These are phyloP conservation scores for Pelmatolapia mariae DNA, from an alignment of 2,113 vertebrate genomes.

Conservation along the genomic window DNA sequence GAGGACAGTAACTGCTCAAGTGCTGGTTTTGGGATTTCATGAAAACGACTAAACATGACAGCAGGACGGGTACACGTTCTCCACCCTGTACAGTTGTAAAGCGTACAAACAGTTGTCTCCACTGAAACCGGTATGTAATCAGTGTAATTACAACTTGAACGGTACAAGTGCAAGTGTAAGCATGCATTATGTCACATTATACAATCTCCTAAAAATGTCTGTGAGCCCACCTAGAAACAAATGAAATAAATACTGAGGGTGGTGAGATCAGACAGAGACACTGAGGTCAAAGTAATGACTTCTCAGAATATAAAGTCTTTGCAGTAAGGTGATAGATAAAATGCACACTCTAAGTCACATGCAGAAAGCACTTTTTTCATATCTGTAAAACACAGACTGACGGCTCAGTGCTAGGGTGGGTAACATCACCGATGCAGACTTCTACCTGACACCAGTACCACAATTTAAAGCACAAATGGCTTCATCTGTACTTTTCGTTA, in stretches of 20 bases:
- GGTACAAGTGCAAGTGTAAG: background rate
- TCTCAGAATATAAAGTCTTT: background rate
- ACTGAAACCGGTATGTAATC: background rate
- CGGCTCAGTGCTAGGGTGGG: background rate
- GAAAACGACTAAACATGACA: background rate
- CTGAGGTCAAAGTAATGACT: background rate
- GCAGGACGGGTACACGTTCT: background rate
- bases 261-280: background rate
- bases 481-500: background rate
- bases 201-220: background rate
- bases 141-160: background rate
- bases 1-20: background rate
- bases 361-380: background rate
- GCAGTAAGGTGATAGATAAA: background rate
- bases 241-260: background rate
- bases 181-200: background rate
- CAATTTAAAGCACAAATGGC: background rate
- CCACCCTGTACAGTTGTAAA: background rate
- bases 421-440: background rate
- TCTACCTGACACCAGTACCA: background rate
- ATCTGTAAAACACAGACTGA: background rate
- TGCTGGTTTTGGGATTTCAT: background rate
- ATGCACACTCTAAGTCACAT: background rate
- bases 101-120: background rate
- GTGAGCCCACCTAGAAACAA: background rate